Evolutionary conservation across 2,888 invertebrate genomes (phyloP).

Genomic region (Rhagium mordax): DNA sequence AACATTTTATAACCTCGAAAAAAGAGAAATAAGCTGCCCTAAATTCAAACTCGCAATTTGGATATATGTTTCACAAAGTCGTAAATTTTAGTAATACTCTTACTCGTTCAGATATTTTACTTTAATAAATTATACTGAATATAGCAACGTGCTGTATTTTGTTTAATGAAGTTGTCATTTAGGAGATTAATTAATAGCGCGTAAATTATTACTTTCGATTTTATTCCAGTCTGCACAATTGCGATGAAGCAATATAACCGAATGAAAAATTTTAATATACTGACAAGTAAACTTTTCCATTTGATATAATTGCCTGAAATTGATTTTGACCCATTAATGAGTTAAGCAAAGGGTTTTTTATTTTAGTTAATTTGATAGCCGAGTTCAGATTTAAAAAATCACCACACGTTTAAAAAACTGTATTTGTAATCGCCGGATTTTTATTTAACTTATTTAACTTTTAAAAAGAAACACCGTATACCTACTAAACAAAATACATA

Average conservation of each 20-base stretch:
- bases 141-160: constrained; percentile 50
- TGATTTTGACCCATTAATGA: too few relatives aligned
- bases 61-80: constrained; percentile 63
- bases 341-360: too few relatives aligned
- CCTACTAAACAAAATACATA: too few relatives aligned
- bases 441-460: too few relatives aligned
- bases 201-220: constrained; percentile 28
- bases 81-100: constrained; percentile 63
- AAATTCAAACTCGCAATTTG: constrained; percentile 63
- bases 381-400: too few relatives aligned
- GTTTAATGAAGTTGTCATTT: constrained; percentile 62
- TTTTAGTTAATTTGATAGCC: too few relatives aligned
- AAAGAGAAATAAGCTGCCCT: constrained; percentile 59
- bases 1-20: constrained; percentile 60
- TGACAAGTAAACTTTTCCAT: background rate
- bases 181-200: constrained; percentile 51
- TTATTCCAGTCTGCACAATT: constrained; percentile 6
- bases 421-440: too few relatives aligned
- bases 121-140: constrained; percentile 56
- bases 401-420: too few relatives aligned
- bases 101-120: constrained; percentile 57
- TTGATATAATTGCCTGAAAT: too few relatives aligned
- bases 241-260: background rate
- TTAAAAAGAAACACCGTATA: too few relatives aligned
- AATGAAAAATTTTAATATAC: background rate